Evolutionary conservation across 2,888 invertebrate genomes (phyloP).

Genomic region (Lordiphosa andalusiaca): DNA sequence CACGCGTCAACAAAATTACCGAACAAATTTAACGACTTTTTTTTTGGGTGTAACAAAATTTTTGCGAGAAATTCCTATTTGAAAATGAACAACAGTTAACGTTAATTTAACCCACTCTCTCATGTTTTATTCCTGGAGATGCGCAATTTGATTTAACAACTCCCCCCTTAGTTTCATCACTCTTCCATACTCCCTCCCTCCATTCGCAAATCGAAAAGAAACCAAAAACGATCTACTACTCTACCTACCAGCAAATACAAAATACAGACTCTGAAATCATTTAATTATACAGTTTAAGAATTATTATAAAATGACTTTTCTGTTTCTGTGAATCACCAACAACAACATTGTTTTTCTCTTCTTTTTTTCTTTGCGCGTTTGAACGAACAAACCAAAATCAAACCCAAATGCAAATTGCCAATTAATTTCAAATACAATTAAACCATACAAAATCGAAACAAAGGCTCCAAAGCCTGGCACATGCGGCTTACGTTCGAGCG

Average conservation of each 20-base stretch:
- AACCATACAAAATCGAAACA: slow-evolving; percentile 32
- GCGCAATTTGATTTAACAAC: slow-evolving; percentile 17
- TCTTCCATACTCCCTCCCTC: slow-evolving; percentile 29
- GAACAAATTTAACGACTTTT: slow-evolving; percentile 22
- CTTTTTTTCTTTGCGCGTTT: slow-evolving; percentile 79
- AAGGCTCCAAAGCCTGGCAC: slow-evolving; percentile 95
- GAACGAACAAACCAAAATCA: slow-evolving; percentile 60
- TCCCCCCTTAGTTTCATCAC: slow-evolving; percentile 29
- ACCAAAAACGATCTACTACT: slow-evolving; percentile 3
- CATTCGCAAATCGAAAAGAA: slow-evolving; percentile 12
- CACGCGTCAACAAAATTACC: slow-evolving; percentile 17
- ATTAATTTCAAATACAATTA: slow-evolving; percentile 32
- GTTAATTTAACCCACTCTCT: neutral
- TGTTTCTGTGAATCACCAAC: slow-evolving; percentile 80
- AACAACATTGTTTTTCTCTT: slow-evolving; percentile 80
- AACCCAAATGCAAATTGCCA: slow-evolving; percentile 27
- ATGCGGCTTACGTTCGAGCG: slow-evolving; percentile 97
- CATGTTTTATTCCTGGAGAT: too few relatives aligned
- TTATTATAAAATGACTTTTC: slow-evolving; percentile 74
- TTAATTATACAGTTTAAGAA: slow-evolving; percentile 71
- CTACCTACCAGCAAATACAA: slow-evolving; percentile 19
- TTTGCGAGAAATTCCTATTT: slow-evolving; percentile 46
- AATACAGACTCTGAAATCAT: slow-evolving; percentile 42
- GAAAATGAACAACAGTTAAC: neutral
- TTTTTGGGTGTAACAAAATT: slow-evolving; percentile 78